Evolutionary conservation across 2,797 vertebrate species (phyloP).

Genomic region (Aselliscus stoliczkanus): DNA sequence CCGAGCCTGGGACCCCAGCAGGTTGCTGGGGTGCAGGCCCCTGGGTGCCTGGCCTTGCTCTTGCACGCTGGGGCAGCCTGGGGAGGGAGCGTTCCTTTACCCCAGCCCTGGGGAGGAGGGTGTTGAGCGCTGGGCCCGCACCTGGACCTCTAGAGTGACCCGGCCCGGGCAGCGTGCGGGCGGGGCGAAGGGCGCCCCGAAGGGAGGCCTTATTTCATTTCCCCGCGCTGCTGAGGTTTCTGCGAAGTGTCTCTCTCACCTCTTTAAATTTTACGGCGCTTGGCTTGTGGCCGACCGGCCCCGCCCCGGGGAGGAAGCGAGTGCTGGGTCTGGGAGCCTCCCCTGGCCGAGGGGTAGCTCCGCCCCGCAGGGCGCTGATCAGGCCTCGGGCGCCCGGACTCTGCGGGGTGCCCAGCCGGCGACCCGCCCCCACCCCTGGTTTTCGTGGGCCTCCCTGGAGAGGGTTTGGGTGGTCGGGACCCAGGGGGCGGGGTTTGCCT

Average conservation of each 20-base stretch:
- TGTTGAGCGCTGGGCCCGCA: constrained; percentile 21
- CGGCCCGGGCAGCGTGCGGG: neutral
- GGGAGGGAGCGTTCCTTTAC: neutral
- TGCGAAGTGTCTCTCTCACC: constrained; percentile 97
- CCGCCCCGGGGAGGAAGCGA: constrained; percentile 90
- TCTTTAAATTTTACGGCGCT: constrained; percentile 98
- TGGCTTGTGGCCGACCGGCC: constrained; percentile 89
- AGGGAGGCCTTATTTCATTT: constrained; percentile 87
- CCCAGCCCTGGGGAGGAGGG: neutral
- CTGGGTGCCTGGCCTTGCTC: neutral
- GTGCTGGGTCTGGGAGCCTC: constrained; percentile 76
- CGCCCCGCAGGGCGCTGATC: neutral
- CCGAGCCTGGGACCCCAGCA: neutral
- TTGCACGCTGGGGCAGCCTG: neutral
- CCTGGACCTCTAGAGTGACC: constrained; percentile 57
- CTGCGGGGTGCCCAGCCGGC: neutral
- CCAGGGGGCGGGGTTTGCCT: neutral
- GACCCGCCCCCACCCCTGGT: too few relatives aligned
- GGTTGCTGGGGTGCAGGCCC: neutral
- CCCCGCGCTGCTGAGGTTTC: constrained; percentile 92
- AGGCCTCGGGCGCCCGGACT: neutral
- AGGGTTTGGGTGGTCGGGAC: too few relatives aligned
- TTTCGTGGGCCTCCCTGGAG: neutral
- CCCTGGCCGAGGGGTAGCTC: neutral
- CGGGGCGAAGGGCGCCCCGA: constrained; percentile 76